Base-by-base conservation (phyloP, 2,797 vertebrate genomes). In the Takifugu rubripes region DNA sequence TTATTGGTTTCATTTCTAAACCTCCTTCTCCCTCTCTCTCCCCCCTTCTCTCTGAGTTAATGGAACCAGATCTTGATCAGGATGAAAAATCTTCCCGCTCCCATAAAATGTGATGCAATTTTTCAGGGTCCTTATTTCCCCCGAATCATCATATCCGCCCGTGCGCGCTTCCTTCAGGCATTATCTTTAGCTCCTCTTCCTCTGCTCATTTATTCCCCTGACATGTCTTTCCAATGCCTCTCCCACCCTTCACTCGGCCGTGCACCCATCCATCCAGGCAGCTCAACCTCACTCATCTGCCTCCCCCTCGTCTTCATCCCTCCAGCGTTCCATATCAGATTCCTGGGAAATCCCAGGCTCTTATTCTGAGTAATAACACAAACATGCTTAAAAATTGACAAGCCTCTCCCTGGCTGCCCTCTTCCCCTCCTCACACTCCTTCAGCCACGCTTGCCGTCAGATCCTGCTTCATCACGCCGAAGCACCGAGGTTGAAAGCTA, bases 401-500 rank as follows among this genome's bases (percentile, higher is more conserved):
- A 55, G 52, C 2, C 0, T 14, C 46, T 14, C 49, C 52, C 46
- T 25, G 40, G 21, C 33, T 61, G 43, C 40, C 43, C 56, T 29
- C 26, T 40, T 42, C 16, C 43, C 31, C 21, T 48, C 17, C 25
- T 48, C 46, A 21, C 46, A n/a, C 44, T 21, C 5, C 46, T 49
- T 59, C 66, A 58, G 58, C 47, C 72, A 74, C 58, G 64, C 53
- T 21, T 79, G 59, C 59, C 68, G 60, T 68, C 75, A 70, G 56
- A 59, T 58, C 42, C 42, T 40, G 70, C 60, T 78, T 79, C 49
- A 76, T 79, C 77, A 68, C n/a, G 56, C 42, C 31, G 66, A 76
- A 72, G 68, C 58, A 56, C 57, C 45, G 56, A 56, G 68, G 68
- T 55, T 83, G 81, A 82, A 75, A 78, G 76, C 76, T 84, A 88